phyloP scores from a whole-genome alignment of 2,113 vertebrate species.

The Thamnaconus septentrionalis region DNA sequence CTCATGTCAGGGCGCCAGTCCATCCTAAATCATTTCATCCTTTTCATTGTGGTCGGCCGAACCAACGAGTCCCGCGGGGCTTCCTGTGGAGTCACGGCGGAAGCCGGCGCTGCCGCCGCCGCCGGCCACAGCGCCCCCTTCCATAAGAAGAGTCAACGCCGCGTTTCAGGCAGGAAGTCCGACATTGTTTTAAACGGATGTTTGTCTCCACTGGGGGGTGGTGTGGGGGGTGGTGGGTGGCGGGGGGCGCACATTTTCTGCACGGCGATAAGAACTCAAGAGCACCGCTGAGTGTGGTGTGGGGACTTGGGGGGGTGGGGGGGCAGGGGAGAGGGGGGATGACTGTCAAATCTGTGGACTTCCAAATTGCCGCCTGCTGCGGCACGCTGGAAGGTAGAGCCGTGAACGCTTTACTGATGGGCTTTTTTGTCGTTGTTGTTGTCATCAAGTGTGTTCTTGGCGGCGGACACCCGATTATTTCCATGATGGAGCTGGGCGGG shows the following conservation, averaged over 20 bases:
- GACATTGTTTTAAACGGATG: background rate
- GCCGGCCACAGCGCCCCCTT: background rate
- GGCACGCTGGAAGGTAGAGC: background rate
- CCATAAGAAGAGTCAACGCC: background rate
- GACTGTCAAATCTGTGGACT: background rate
- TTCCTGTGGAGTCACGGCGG: background rate
- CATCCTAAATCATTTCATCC: too few relatives aligned
- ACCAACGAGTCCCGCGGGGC: too few relatives aligned
- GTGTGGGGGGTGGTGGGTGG: too few relatives aligned
- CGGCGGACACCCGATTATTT: too few relatives aligned
- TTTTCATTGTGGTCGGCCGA: too few relatives aligned
- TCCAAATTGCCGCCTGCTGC: background rate
- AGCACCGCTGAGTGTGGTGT: background rate
- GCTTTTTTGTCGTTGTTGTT: too few relatives aligned
- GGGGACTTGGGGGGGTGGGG: too few relatives aligned
- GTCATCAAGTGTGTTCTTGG: too few relatives aligned
- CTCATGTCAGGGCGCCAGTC: too few relatives aligned
- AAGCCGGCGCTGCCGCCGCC: background rate
- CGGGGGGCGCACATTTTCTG: background rate
- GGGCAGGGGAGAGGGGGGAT: background rate
- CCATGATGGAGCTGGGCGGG: too few relatives aligned
- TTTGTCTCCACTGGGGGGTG: too few relatives aligned
- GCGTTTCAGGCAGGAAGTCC: background rate
- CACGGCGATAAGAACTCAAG: background rate
- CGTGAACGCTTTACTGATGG: too few relatives aligned